Base-by-base conservation (phyloP, 2,797 vertebrate genomes). In the Acanthurus tractus region DNA sequence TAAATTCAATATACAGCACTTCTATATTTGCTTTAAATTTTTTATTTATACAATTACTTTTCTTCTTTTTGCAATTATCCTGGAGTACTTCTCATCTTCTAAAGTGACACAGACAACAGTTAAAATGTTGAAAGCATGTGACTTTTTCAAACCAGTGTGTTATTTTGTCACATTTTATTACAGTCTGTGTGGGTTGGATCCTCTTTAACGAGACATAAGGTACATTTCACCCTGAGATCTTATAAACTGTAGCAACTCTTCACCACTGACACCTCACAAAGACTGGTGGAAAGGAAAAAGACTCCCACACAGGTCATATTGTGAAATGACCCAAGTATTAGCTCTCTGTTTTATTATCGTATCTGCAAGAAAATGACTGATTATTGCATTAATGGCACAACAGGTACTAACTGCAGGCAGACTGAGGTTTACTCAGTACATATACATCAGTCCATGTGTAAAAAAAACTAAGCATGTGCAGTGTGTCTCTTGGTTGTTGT, bases 401-500 rank as follows among this genome's bases (percentile, higher is more conserved):
- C 22, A 45, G 20, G 40, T 9, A 53, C 54, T 20, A 34, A 25
- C 23, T 49, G 29, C 13, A 57, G 36, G 29, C 36, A 46, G 5
- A 48, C 8, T 15, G 54, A 68, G 54, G 14, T 9, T 38, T 17
- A 17, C 17, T 44, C 15, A 36, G 15, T 3, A 9, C n/a, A 13
- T 48, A 17, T 8, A 3, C n/a, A 54, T 56, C 22, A 55, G 40
- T 63, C 44, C 2, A 49, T 62, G 22, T 57, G 38, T 83, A 25
- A 55, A 56, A 42, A 44, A 13, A 34, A 34, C 29, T 38, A 40
- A 68, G 1, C 69, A 54, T 59, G 13, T 77, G 68, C 52, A 62
- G 38, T 40, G 38, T 56, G 45, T 74, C 23, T 74, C 62, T 25
- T 84, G 68, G 64, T 50, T 74, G 63, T 84, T 78, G 65, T 89